Percentiles rank a stretch among this genome's conserved stretches.
phyloP scores from a whole-genome alignment of 2,888 invertebrate species.

The Cosmorhoe ocellata region DNA sequence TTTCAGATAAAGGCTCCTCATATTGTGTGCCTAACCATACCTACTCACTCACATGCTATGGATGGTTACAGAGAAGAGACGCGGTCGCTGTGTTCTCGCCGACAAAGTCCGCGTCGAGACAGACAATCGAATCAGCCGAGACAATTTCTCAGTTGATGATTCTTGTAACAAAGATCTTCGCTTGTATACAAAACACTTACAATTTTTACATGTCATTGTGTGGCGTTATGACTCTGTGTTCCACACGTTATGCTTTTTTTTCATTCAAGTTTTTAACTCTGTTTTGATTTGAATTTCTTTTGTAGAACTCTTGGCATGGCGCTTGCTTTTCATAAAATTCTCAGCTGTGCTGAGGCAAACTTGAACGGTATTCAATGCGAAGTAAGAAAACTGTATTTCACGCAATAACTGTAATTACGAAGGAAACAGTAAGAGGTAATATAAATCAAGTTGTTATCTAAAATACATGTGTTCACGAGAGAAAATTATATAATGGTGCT shows the following conservation, averaged over 20 bases:
- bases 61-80: constrained; percentile 12
- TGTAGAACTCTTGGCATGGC: constrained; percentile 13
- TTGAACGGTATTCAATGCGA: constrained; percentile 12
- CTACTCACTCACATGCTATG: no score
- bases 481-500: constrained; percentile 34
- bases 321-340: neutral
- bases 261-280: no score
- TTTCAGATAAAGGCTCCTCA: constrained; percentile 14
- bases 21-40: constrained; percentile 6
- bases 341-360: neutral
- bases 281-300: constrained; percentile 20
- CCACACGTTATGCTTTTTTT: constrained; percentile 15
- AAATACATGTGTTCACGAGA: constrained; percentile 24
- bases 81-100: constrained; percentile 38
- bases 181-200: constrained; percentile 24
- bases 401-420: constrained; percentile 22
- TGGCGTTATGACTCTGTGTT: constrained; percentile 27
- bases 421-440: constrained; percentile 19
- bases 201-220: constrained; percentile 30
- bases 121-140: constrained; percentile 70
- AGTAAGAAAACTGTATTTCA: constrained; percentile 7
- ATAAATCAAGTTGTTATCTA: constrained; percentile 28
- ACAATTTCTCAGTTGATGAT: constrained; percentile 53
- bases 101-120: constrained; percentile 66
- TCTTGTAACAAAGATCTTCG: constrained; percentile 40